These are phyloP conservation scores for Pygoscelis antarcticus DNA, from an alignment of 2,113 vertebrate genomes.

Conservation along the genomic window DNA sequence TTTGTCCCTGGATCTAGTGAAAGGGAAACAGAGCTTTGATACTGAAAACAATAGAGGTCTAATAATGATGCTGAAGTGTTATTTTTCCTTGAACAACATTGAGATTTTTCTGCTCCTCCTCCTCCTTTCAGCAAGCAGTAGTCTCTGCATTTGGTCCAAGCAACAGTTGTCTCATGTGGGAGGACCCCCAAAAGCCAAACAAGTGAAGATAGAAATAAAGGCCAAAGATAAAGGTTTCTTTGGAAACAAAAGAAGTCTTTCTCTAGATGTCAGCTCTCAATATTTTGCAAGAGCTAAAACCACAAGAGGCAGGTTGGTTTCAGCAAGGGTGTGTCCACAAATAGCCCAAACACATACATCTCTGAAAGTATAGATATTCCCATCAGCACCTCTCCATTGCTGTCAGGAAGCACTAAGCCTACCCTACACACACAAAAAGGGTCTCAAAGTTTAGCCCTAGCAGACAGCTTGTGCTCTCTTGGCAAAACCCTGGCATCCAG, in stretches of 20 bases:
- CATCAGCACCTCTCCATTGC: neutral
- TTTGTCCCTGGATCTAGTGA: neutral
- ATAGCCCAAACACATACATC: neutral
- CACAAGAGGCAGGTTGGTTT: neutral
- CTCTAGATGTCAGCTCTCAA: neutral
- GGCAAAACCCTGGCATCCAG: neutral
- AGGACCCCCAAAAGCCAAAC: neutral
- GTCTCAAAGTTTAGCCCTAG: neutral
- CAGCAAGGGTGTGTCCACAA: neutral
- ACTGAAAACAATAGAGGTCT: neutral
- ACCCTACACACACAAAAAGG: neutral
- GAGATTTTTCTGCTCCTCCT: neutral
- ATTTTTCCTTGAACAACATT: neutral
- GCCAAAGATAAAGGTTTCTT: neutral
- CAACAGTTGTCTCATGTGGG: neutral
- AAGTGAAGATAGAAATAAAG: neutral
- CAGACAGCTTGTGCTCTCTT: neutral
- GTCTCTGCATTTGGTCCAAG: neutral
- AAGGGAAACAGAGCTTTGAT: neutral
- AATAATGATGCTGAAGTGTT: neutral
- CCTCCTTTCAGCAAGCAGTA: neutral
- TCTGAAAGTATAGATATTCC: neutral
- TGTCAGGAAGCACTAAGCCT: neutral
- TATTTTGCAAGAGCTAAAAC: neutral
- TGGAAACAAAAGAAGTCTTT: neutral